Percentiles rank a stretch among this genome's conserved stretches.
These are phyloP conservation scores for Cacatua alba DNA, from an alignment of 2,113 vertebrate genomes.

Conservation along the genomic window DNA sequence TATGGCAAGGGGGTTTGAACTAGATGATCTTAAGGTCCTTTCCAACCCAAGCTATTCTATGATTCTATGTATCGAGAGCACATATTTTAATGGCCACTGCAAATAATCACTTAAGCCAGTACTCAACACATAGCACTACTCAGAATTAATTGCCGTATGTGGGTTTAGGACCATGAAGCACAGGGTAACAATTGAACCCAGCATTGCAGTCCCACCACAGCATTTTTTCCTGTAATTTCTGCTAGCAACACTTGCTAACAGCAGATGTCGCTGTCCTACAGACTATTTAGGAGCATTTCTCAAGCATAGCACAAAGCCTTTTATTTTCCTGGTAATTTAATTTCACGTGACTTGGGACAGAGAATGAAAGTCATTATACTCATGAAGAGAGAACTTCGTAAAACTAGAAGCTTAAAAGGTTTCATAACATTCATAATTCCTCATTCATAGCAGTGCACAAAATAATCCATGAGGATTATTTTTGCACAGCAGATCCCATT, in stretches of 20 bases:
- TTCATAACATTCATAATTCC: neutral
- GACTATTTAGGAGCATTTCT: neutral
- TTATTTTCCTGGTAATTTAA: neutral
- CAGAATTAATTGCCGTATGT: neutral
- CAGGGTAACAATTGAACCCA: neutral
- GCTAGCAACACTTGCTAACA: neutral
- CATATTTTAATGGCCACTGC: neutral
- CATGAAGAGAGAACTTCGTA: neutral
- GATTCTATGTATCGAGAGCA: neutral
- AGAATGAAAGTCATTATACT: neutral
- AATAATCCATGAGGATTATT: neutral
- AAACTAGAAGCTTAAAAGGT: neutral
- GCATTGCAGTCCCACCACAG: too few species aligned
- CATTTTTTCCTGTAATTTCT: neutral
- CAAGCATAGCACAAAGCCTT: neutral
- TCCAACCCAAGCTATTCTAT: neutral
- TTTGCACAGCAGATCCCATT: neutral
- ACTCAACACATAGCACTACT: neutral
- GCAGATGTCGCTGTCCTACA: slow-evolving; percentile 71
- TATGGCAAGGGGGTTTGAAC: neutral
- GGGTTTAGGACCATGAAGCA: neutral
- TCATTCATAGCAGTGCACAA: neutral
- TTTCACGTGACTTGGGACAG: neutral
- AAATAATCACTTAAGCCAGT: neutral
- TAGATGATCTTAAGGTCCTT: neutral